Base-by-base conservation (phyloP, 1,140 invertebrate species). In the Drosophila mojavensis region DNA sequence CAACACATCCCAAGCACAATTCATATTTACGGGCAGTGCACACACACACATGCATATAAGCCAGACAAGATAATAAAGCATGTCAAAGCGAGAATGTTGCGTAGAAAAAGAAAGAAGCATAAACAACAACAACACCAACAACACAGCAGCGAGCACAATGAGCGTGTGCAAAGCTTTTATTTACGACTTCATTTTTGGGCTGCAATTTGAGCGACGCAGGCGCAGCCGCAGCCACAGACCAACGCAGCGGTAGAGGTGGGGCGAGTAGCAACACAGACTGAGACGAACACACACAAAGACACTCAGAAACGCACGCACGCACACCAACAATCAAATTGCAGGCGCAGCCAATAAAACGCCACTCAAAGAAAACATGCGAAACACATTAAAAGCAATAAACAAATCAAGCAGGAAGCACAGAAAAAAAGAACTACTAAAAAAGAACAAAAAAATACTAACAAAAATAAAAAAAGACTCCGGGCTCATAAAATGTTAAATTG, bases 381-480 rank as follows among this genome's bases (percentile, higher is more conserved):
- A 77, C 53, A 73, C 75, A 77, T 77, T 77, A 77, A 77, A 77
- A 63, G 69, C 75, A 73, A 77, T 67, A 77, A 71, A 64, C 63
- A 61, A 63, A 77, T 73, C 69, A 77, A 75, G 68, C 73, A 75
- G 73, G 73, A 75, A 60, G 28, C 50, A 68, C 70, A 60, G 20
- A 24, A 28, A 58, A 60, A 59, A 15, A 60, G 33, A 48, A 7
- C 6, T 11, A 60, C 10, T 17, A 50, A 33, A 59, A 51, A 41
- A 47, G 53, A 61, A 43, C 33, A 43, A 50, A 33, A 30, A 47
- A 47, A 47, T 17, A 20, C 43, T 17, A 47, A 47, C 6, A 20
- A 47, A 17, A 47, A 7, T 45, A 45, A 47, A 6, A 67, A 54
- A 30, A 67, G 50, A 60, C 39, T 59, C 53, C 59, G 41, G 53